Base-by-base conservation (phyloP, 2,797 vertebrate genomes). In the Rhadinocentrus ornatus region DNA sequence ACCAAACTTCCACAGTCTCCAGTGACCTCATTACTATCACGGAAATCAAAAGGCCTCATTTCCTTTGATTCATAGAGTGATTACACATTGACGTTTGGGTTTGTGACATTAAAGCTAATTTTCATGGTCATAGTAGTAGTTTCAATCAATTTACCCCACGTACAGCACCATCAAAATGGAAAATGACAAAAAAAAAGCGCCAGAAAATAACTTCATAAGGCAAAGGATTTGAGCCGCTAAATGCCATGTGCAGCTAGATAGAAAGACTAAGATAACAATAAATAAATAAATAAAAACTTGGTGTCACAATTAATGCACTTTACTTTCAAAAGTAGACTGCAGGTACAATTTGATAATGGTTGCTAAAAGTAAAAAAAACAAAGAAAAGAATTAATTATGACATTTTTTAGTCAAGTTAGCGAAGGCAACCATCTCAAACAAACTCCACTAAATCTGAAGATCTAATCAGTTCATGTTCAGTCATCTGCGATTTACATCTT, bases 1-100 rank as follows among this genome's bases (percentile, higher is more conserved):
- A 83, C 13, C 52, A 76, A 73, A 66, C 37, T 67, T 82, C 65
- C 74, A 80, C 34, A 1, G 0, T 75, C 74, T 77, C 69, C 77
- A 65, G 3, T 83, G 70, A 86, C 81, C 78, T 84, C 81, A 83
- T 13, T 62, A 66, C 76, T 68, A 74, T 84, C 73, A 78, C 20
- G 68, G 80, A 86, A 86, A 89, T 60, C 59, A 46, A 71, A 56
- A 55, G 0, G 16, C 52, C 71, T 70, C n/a, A 16, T 78, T 81
- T 62, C 61, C 50, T 63, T 62, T 71, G 20, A 69, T 68, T 73
- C 29, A 44, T 48, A 73, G 53, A 29, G n/a, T 12, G 9, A 41
- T 39, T 9, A 16, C 18, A 15, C 1, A 5, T 0, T 66, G 66
- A 81, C 75, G 52, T 73, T 78, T 70, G 18, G 18, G 1, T 46